phyloP scores from a whole-genome alignment of 2,888 invertebrate genomes.

The Mythimna loreyi region DNA sequence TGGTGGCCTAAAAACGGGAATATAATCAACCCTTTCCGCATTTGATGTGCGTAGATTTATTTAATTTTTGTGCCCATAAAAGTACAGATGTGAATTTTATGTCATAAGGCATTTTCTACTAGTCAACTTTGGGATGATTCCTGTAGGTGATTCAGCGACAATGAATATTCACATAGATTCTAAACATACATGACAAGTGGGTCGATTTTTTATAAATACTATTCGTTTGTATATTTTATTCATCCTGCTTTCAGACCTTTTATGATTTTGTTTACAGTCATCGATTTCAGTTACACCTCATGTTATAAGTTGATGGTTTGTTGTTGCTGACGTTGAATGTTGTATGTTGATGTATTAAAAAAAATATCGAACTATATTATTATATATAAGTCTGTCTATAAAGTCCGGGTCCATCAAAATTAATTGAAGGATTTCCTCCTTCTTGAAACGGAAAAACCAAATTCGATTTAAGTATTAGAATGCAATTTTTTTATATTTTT shows the following conservation, averaged over 20 bases:
- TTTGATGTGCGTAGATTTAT: neutral
- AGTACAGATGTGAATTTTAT: too few species aligned
- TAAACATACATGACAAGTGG: neutral
- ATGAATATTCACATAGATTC: too few species aligned
- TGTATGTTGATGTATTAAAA: too few species aligned
- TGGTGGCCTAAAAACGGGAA: slow-evolving; percentile 9
- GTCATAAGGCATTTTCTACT: too few species aligned
- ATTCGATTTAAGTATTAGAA: slow-evolving; percentile 18
- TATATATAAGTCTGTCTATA: slow-evolving; percentile 51
- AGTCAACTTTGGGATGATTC: too few species aligned
- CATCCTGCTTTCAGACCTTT: neutral
- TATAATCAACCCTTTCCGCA: slow-evolving; percentile 12
- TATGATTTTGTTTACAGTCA: slow-evolving; percentile 15
- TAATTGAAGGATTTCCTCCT: slow-evolving; percentile 56
- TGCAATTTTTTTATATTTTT: neutral
- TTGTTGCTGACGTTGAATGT: too few species aligned
- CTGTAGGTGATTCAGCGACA: too few species aligned
- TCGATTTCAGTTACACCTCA: slow-evolving; percentile 37
- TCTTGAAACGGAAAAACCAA: slow-evolving; percentile 41
- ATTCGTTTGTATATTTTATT: slow-evolving; percentile 16
- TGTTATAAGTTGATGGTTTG: too few species aligned
- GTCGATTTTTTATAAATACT: neutral
- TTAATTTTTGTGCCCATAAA: too few species aligned
- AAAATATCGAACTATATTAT: too few species aligned
- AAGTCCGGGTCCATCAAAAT: slow-evolving; percentile 60